Evolutionary conservation across 35 echinoderm and acorn worm genomes (phyloP).

Genomic region (Diadema setosum): DNA sequence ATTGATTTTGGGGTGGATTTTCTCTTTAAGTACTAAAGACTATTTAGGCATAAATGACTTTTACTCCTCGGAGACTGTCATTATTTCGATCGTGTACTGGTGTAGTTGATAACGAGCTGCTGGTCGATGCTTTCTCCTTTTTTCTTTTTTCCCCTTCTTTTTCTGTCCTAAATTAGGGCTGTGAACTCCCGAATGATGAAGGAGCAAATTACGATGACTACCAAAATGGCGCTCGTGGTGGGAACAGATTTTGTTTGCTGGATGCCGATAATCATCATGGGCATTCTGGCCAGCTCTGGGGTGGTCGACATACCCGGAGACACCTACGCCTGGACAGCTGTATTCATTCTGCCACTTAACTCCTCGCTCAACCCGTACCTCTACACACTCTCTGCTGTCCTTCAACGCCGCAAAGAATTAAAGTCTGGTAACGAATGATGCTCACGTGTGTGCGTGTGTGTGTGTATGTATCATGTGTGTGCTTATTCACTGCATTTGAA

Average conservation of each 20-base stretch:
- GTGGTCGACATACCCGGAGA: slow-evolving; percentile 23
- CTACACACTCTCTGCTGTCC: slow-evolving; percentile 35
- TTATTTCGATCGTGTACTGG: no score
- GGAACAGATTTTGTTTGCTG: slow-evolving; percentile 62
- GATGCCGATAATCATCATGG: slow-evolving; percentile 83
- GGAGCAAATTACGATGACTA: slow-evolving; percentile 50
- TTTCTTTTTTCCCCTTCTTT: no score
- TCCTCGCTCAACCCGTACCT: slow-evolving; percentile 61
- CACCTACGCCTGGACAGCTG: slow-evolving; percentile 60
- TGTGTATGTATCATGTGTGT: background rate
- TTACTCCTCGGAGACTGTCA: no score
- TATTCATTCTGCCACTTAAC: slow-evolving; percentile 60
- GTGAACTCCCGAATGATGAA: background rate
- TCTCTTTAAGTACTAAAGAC: no score
- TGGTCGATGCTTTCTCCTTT: no score
- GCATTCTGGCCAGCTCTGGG: background rate
- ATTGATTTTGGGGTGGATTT: no score
- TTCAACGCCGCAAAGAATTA: background rate
- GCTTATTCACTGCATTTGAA: background rate
- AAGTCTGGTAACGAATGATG: background rate
- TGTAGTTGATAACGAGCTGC: no score
- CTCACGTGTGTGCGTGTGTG: background rate
- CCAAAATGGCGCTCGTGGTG: slow-evolving; percentile 48
- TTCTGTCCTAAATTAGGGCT: background rate
- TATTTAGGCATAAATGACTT: no score